These are phyloP conservation scores for Lapara coniferarum DNA, from an alignment of 2,888 invertebrate genomes.

Conservation along the genomic window DNA sequence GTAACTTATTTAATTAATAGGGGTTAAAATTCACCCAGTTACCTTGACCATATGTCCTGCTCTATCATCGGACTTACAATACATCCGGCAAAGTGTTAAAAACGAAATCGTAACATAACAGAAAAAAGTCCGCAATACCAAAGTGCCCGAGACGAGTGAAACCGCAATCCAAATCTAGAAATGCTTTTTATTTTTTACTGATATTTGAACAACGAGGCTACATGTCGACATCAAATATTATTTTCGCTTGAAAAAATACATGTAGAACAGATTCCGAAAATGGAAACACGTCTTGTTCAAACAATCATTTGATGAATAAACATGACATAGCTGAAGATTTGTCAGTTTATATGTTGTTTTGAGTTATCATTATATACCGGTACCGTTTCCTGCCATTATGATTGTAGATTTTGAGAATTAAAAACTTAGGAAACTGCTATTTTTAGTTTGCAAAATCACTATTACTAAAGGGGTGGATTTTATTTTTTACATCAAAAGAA, in stretches of 20 bases:
- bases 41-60: background rate
- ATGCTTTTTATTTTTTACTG: constrained; percentile 10
- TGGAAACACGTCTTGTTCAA: constrained; percentile 19
- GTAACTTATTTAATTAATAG: background rate
- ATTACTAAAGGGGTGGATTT: too few species aligned
- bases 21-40: background rate
- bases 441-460: too few species aligned
- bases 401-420: too few species aligned
- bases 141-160: background rate
- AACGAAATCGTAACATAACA: background rate
- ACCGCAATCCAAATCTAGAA: constrained; percentile 20
- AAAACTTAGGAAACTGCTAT: too few species aligned
- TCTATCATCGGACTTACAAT: background rate
- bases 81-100: background rate
- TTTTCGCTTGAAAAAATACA: constrained; percentile 13
- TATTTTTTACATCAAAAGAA: too few species aligned
- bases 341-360: background rate
- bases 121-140: constrained; percentile 7
- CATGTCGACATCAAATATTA: constrained; percentile 22
- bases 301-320: constrained; percentile 19
- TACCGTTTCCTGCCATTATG: background rate
- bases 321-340: background rate
- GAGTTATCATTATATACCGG: background rate
- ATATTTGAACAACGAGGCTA: constrained; percentile 16
- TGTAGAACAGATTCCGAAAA: constrained; percentile 19